Conservation (phyloP, 2,113 vertebrate species). For the Stomatorhinus ivindoensis region DNA sequence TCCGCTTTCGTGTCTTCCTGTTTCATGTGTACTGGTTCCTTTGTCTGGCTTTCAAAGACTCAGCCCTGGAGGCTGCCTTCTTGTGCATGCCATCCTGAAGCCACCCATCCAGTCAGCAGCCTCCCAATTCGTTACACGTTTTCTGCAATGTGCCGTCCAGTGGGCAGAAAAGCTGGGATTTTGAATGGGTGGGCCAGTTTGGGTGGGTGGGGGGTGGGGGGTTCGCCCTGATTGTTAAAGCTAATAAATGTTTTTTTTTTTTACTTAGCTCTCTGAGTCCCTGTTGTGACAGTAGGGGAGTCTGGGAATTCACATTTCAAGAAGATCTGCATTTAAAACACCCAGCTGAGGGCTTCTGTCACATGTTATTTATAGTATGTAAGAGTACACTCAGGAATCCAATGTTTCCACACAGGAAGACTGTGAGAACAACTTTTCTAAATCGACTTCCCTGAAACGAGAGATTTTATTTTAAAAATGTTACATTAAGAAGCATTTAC, state of each 20-base stretch:
- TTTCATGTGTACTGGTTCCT: background rate
- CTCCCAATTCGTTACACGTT: background rate
- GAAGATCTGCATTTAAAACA: background rate
- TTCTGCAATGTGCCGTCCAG: background rate
- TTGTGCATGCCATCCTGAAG: background rate
- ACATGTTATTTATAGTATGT: conserved; percentile 57
- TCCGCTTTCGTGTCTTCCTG: background rate
- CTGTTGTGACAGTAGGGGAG: background rate
- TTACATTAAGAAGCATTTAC: background rate
- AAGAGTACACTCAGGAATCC: conserved; percentile 63
- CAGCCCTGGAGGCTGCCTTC: background rate
- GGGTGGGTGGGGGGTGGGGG: too few relatives aligned
- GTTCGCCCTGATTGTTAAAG: background rate
- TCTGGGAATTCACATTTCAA: background rate
- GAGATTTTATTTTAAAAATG: conserved; percentile 11
- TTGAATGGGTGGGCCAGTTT: background rate
- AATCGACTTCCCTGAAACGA: conserved; percentile 62
- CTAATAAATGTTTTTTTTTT: background rate
- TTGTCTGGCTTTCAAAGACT: too few relatives aligned
- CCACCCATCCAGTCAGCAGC: background rate
- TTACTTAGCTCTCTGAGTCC: background rate
- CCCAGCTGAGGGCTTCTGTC: background rate
- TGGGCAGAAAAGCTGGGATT: background rate
- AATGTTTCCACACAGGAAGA: conserved; percentile 71
- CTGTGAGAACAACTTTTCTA: conserved; percentile 61